Conservation (phyloP, 2,113 vertebrate genomes). For the Stegostoma tigrinum region DNA sequence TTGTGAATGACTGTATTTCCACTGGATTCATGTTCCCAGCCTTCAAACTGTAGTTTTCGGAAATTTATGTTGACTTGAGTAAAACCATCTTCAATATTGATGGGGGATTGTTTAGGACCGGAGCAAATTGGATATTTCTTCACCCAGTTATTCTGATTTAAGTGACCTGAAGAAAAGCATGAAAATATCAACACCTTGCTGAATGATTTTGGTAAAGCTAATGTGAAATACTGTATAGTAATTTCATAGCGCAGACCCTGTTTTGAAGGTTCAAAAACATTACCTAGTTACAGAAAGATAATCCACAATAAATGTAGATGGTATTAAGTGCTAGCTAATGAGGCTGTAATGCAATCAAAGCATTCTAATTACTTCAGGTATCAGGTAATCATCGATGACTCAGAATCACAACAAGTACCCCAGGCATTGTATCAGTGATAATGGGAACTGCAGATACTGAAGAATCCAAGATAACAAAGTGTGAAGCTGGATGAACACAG, state of each 20-base stretch:
- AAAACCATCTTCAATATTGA: slow-evolving; percentile 86
- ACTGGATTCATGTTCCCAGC: slow-evolving; percentile 69
- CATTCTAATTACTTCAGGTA: neutral
- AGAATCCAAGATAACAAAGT: too few species aligned
- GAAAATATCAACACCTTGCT: neutral
- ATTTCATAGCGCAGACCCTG: neutral
- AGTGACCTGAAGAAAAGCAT: slow-evolving; percentile 63
- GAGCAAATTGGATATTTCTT: slow-evolving; percentile 90
- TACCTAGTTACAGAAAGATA: neutral
- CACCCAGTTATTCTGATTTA: slow-evolving; percentile 90
- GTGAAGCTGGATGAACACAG: too few species aligned
- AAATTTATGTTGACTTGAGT: slow-evolving; percentile 84
- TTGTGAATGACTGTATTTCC: slow-evolving; percentile 75
- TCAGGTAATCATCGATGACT: neutral
- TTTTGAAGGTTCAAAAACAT: neutral
- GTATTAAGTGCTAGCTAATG: neutral
- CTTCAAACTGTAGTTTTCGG: slow-evolving; percentile 78
- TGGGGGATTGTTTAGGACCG: slow-evolving; percentile 87
- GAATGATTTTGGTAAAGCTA: neutral
- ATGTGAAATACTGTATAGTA: neutral
- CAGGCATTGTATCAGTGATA: neutral
- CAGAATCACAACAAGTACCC: neutral
- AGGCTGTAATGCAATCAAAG: neutral
- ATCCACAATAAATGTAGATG: neutral
- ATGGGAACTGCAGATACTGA: too few species aligned